Base-by-base conservation (phyloP, 2,113 vertebrate species). In the Nothobranchius kuhntae region DNA sequence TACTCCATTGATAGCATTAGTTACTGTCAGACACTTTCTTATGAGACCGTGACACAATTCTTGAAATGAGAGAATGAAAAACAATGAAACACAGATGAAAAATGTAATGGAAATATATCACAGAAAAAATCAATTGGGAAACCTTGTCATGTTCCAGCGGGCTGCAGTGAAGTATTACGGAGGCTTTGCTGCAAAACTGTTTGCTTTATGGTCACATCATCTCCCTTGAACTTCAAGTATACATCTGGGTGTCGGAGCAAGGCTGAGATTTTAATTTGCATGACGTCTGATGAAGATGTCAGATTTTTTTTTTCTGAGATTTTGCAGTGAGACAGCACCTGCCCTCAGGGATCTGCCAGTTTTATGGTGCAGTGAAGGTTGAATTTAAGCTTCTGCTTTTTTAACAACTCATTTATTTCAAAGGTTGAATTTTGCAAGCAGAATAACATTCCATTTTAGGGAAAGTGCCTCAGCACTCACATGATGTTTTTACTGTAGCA, bases 151-250 rank as follows among this genome's bases (percentile, higher is more conserved):
- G 61, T 85, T 80, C 61, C 56, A 68, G 17, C 75, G 60, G 58
- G 62, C 47, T 80, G 75, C 60, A 69, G 48, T 45, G 73, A 77
- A 68, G 46, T 54, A 72, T 57, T 59, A 6, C 51, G 24, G 7
- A 17, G 48, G 61, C 59, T 79, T 68, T 83, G 74, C 61, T 75
- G 59, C 54, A 50, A 40, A 24, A 65, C 59, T 68, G 50, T 77
- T 73, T 73, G 65, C 59, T 85, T 72, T 68, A 56, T 52, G 24
- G 53, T 62, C 73, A 52, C 50, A 78, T 70, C 53, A 14, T 68
- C 68, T 84, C 75, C 73, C 71, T 66, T 78, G 68, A 70, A 74
- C 79, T 75, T 77, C 77, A 78, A 80, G 84, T 71, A 61, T 81
- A 75, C 63, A 64, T 75, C 66, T 78, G 55, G 8, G 61, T 72